Percentiles rank a stretch among this genome's conserved stretches.
Evolutionary conservation across 2,113 vertebrate species (phyloP).

Genomic region (Cricetomys ansorgei): DNA sequence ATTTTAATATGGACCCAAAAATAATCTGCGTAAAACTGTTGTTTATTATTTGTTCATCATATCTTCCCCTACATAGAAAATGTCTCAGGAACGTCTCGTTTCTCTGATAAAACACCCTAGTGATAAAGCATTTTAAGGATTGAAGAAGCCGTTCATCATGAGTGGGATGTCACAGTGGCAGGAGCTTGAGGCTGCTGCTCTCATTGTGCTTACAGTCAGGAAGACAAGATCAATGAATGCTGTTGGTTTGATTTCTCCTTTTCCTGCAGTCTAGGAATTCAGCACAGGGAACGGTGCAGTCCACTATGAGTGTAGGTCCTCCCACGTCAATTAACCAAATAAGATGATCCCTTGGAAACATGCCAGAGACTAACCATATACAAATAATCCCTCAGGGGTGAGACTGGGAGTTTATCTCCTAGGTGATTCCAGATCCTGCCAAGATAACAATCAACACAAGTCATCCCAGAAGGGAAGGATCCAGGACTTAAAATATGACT

Average conservation of each 20-base stretch:
- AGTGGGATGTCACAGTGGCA: neutral
- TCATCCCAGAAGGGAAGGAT: neutral
- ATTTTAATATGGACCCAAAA: neutral
- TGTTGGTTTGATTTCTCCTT: neutral
- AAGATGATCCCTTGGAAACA: neutral
- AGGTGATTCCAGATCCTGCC: neutral
- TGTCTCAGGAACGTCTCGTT: neutral
- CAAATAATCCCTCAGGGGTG: neutral
- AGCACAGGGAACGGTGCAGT: neutral
- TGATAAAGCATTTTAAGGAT: neutral
- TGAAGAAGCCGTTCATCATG: neutral
- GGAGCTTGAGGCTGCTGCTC: neutral
- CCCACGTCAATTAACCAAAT: neutral
- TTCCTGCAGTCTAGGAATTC: neutral
- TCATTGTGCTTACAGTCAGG: neutral
- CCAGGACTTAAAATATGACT: neutral
- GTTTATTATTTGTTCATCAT: neutral
- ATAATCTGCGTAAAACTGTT: neutral
- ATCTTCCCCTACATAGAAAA: neutral
- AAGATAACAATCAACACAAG: neutral
- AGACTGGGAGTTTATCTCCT: neutral
- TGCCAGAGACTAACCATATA: neutral
- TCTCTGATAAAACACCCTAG: neutral
- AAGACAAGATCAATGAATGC: neutral
- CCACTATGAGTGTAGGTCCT: neutral